phyloP scores from a whole-genome alignment of 1,140 invertebrate genomes.

The Trypoxylus dichotomus region DNA sequence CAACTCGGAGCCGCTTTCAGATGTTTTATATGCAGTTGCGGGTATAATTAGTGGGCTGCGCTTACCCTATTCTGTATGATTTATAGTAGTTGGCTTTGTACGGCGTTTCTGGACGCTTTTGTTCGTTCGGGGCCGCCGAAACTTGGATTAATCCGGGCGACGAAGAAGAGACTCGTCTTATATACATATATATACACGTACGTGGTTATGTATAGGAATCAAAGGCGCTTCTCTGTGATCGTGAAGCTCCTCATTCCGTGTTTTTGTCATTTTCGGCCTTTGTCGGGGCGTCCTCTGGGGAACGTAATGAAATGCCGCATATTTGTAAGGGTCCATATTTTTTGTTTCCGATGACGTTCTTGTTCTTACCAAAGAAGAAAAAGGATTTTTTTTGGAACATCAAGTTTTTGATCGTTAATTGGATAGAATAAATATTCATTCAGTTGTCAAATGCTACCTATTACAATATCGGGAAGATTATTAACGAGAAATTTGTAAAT shows the following conservation, averaged over 20 bases:
- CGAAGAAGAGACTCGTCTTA: neutral
- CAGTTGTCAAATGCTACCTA: neutral
- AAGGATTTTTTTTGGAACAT: no score
- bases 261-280: neutral
- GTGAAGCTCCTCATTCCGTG: neutral
- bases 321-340: neutral
- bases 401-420: no score
- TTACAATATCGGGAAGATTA: neutral
- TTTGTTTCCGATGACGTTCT: neutral
- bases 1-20: slow-evolving; percentile 34
- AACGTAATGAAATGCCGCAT: neutral
- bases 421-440: no score
- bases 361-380: no score
- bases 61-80: slow-evolving; percentile 37
- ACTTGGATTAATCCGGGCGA: slow-evolving; percentile 15
- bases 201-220: slow-evolving; percentile 20
- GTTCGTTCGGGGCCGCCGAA: slow-evolving; percentile 8
- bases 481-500: no score
- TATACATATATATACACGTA: no score
- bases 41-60: slow-evolving; percentile 46
- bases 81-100: slow-evolving; percentile 35
- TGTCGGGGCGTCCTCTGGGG: neutral
- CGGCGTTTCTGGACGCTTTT: slow-evolving; percentile 21
- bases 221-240: neutral
- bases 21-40: slow-evolving; percentile 34